Evolutionary conservation across 1,140 invertebrate species (phyloP), one percentile per base, ranked within the genome.

Genomic region (Diabrotica virgifera): DNA sequence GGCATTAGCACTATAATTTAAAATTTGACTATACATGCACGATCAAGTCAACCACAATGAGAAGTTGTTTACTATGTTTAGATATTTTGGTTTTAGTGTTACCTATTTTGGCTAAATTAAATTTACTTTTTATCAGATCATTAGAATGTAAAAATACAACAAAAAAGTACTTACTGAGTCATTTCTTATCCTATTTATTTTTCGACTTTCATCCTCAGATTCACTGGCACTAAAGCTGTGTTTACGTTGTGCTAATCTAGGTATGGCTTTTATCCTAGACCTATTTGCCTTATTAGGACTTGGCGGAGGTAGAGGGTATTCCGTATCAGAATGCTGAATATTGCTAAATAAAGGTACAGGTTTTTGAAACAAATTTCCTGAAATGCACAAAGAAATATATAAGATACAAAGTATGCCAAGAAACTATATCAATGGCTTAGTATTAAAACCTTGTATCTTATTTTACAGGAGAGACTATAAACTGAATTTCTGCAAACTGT

Each of bases 211-310:
- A 72, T 79, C 78, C 66, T 79, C 77, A 9, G 76, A 79, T 71
- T 79, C 78, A 59, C 76, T 78, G 54, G 77, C 76, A 66, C 74
- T 77, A 61, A 69, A 74, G 60, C 74, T 76, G 11, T 67, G 72
- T 65, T 77, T 72, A 36, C 75, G 60, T 51, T 74, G 64, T 52
- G 66, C 64, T 24, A 79, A 52, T 53, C 69, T 63, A 2, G 78
- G 77, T 10, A 78, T 61, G 5, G 77, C 71, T 64, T 77, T 77
- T 50, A 78, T 78, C 61, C 77, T 68, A 6, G 61, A 46, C 13
- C 78, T 64, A 67, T 76, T 77, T 10, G 73, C 59, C 69, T 78
- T 79, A 52, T 54, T 78, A 11, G 78, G 76, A 70, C 76, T 79
- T 8, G 67, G 40, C 14, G 77, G 75, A 53, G 73, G 71, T 54